Base-by-base conservation (phyloP, 2,888 invertebrate genomes). In the Cyclophora punctaria region DNA sequence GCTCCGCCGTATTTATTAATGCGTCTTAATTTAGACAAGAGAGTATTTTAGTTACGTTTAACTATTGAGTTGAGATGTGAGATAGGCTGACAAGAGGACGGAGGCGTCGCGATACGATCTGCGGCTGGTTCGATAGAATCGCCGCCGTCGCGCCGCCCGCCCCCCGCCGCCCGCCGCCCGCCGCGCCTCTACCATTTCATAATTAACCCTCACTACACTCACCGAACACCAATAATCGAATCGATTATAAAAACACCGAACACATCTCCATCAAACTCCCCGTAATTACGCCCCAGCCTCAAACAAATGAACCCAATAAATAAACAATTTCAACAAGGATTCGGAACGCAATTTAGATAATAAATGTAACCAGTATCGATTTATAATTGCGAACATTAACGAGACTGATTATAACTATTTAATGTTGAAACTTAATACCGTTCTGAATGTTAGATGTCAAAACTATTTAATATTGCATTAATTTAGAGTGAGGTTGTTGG, bases 101-200 rank as follows among this genome's bases (percentile, higher is more conserved):
- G 60, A 69, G 66, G 68, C 60, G 63, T 66, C 61, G 56, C 44
- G 44, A 44, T 44, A 44, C 44, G 3, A 44, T 44, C 75, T 54
- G 56, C 49, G 63, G 67, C 37, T 37, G 5, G 57, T 20, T 51
- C 56, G 76, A 78, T 78, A 74, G 45, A 56, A 78, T 78, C 75
- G 54, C 56, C 49, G 64, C 67, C 37, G 37, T 20, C 20, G 20
- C 67, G 64, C 68, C 63, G 59, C 61, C 60, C 60, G 56, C 57
- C 42, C 56, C 64, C 59, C 64, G 70, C 68, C 62, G 56, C 58
- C 58, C 57, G 65, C 59, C 64, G 69, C 67, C 69, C 69, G 73
- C 74, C 72, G 71, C 63, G 69, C 68, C 73, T 75, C 70, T 74
- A 75, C 78, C 70, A 69, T 70, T 75, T 72, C 71, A 74, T 73